A percentile compares a stretch with the other conserved stretches of the same genome.
Evolutionary conservation across 2,888 invertebrate species (phyloP).

Genomic region (Caenorhabditis sp.): DNA sequence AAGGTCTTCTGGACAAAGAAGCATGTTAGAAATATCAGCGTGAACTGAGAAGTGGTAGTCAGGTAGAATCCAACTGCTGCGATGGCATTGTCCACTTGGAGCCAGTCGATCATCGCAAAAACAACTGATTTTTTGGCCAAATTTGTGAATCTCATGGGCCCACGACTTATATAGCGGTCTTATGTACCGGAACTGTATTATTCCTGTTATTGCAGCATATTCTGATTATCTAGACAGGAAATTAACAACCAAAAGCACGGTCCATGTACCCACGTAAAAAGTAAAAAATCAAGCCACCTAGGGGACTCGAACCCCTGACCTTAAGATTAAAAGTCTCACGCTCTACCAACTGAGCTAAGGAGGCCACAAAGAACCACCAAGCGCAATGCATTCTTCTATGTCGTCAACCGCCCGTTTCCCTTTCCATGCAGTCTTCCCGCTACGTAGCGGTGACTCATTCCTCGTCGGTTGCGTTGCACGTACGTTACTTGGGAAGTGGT

Average conservation of each 20-base stretch:
- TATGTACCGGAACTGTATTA: not conserved
- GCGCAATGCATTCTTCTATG: too few relatives aligned
- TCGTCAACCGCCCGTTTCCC: too few relatives aligned
- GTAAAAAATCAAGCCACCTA: constrained; percentile 56
- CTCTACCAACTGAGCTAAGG: constrained; percentile 79
- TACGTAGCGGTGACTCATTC: too few relatives aligned
- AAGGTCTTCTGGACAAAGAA: constrained; percentile 33
- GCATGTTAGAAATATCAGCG: constrained; percentile 22
- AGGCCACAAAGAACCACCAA: too few relatives aligned
- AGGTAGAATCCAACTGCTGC: constrained; percentile 23
- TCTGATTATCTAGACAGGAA: not conserved
- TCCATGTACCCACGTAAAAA: constrained; percentile 12
- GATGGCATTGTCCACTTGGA: constrained; percentile 16
- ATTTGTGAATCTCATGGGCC: too few relatives aligned
- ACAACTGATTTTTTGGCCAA: too few relatives aligned
- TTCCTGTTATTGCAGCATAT: not conserved
- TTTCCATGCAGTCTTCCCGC: too few relatives aligned
- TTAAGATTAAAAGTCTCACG: constrained; percentile 78
- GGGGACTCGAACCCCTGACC: constrained; percentile 69
- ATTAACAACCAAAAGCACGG: not conserved
- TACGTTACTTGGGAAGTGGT: too few relatives aligned
- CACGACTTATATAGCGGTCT: too few relatives aligned
- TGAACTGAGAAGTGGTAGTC: constrained; percentile 8
- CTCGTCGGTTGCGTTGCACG: too few relatives aligned
- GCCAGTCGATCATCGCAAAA: constrained; percentile 16